phyloP scores from a whole-genome alignment of 2,113 vertebrate genomes.

The Crotophaga sulcirostris region DNA sequence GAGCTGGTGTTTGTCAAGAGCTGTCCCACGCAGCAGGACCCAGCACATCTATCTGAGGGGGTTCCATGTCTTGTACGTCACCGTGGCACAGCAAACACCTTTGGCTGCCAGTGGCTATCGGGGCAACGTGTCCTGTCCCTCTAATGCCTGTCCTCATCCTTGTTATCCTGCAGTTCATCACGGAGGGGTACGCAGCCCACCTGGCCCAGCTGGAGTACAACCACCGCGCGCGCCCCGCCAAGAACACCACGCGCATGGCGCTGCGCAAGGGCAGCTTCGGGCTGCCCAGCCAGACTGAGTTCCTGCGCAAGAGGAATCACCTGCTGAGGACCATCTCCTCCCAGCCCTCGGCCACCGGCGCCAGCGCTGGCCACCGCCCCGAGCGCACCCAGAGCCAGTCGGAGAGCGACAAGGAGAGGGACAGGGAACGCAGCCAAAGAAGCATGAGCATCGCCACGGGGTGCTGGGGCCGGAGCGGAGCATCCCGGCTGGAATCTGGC shows the following conservation, averaged over 20 bases:
- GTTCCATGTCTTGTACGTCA: accelerated
- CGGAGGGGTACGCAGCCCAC: constrained; percentile 93
- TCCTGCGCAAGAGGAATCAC: constrained; percentile 94
- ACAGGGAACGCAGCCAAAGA: constrained; percentile 85
- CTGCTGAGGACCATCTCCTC: constrained; percentile 93
- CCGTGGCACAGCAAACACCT: accelerated
- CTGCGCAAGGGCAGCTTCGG: constrained; percentile 96
- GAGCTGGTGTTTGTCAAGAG: neutral
- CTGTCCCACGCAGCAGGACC: neutral
- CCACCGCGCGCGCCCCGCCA: constrained; percentile 89
- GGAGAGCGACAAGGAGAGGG: constrained; percentile 82
- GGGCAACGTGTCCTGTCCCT: accelerated
- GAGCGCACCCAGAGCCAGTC: constrained; percentile 92
- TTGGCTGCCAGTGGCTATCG: accelerated
- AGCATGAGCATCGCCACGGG: constrained; percentile 93
- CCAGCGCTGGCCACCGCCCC: constrained; percentile 73
- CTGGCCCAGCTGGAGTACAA: constrained; percentile 94
- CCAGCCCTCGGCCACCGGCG: constrained; percentile 72
- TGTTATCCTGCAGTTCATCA: constrained; percentile 84
- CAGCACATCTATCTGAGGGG: accelerated
- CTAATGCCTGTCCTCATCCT: neutral
- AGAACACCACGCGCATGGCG: constrained; percentile 89
- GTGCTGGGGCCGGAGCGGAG: constrained; percentile 90
- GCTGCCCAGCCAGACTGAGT: constrained; percentile 88
- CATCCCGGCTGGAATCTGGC: constrained; percentile 82